Evolutionary conservation across 2,797 vertebrate genomes (phyloP).

Genomic region (Lindbergichthys nudifrons): DNA sequence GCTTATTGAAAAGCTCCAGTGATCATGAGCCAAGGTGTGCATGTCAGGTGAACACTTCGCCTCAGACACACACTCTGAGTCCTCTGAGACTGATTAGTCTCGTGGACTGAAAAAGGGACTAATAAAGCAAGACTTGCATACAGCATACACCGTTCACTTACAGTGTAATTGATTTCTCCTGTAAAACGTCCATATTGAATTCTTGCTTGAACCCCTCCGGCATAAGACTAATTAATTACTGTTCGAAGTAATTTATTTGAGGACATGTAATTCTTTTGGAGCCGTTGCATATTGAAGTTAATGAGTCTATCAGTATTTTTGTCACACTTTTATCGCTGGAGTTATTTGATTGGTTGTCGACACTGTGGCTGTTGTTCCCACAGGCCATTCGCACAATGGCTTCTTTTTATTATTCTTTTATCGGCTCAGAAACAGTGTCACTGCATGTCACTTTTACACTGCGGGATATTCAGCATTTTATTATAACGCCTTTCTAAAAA

Average conservation of each 20-base stretch:
- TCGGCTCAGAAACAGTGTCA: conserved; percentile 17
- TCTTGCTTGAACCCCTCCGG: background rate
- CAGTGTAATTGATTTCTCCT: conserved; percentile 32
- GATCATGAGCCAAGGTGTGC: conserved; percentile 24
- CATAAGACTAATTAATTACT: conserved; percentile 29
- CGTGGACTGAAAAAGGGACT: conserved; percentile 8
- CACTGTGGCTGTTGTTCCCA: conserved; percentile 32
- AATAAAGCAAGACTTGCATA: conserved; percentile 21
- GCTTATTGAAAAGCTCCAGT: conserved; percentile 20
- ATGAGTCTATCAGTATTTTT: conserved; percentile 52
- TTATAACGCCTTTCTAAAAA: background rate
- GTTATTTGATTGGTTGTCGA: conserved; percentile 41
- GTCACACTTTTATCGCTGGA: conserved; percentile 32
- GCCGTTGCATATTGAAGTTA: conserved; percentile 34
- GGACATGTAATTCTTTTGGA: background rate
- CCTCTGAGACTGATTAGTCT: conserved; percentile 48
- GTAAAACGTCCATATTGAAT: conserved; percentile 30
- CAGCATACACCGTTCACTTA: conserved; percentile 19
- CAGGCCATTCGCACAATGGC: background rate
- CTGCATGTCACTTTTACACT: background rate
- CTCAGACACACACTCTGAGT: conserved; percentile 37
- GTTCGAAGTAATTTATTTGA: conserved; percentile 9
- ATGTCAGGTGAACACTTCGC: conserved; percentile 25
- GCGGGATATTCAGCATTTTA: background rate
- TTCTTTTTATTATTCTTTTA: conserved; percentile 32